Conservation (phyloP, 2,797 vertebrate species). For the Etheostoma perlongum region DNA sequence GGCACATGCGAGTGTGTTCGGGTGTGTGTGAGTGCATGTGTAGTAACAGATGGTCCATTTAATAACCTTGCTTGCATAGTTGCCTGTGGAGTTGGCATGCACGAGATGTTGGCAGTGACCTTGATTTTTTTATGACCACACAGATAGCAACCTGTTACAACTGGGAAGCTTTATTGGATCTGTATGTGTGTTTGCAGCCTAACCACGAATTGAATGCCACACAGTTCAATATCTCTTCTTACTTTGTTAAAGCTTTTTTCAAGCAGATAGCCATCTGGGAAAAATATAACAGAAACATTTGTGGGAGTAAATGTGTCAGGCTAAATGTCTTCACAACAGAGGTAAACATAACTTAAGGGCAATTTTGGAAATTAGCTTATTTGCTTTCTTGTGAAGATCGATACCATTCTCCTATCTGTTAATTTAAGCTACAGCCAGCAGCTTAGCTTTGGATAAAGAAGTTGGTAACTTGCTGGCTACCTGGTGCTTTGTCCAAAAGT, state of each 20-base stretch:
- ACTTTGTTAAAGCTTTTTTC: neutral
- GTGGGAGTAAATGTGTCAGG: no score
- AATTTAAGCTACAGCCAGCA: no score
- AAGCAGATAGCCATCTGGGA: neutral
- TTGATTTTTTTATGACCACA: slow-evolving; percentile 59
- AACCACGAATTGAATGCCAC: slow-evolving; percentile 2
- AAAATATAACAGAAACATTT: no score
- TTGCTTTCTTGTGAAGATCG: neutral
- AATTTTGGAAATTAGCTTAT: neutral
- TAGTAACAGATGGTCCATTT: slow-evolving; percentile 65
- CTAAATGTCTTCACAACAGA: no score
- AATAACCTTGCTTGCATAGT: slow-evolving; percentile 58
- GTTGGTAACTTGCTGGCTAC: neutral
- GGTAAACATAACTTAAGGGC: no score
- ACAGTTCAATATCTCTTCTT: slow-evolving; percentile 17
- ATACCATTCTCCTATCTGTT: neutral
- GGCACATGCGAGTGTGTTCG: neutral
- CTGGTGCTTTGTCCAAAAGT: neutral
- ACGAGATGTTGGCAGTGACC: slow-evolving; percentile 55
- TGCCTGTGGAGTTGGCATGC: slow-evolving; percentile 49
- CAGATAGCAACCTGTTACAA: slow-evolving; percentile 49
- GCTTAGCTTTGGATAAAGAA: neutral
- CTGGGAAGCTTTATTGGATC: slow-evolving; percentile 10
- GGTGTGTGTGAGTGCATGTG: slow-evolving; percentile 20
- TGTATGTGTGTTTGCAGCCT: slow-evolving; percentile 2